Percentiles rank a stretch among this genome's conserved stretches.
These are phyloP conservation scores for Pionites leucogaster DNA, from an alignment of 2,113 vertebrate species.

Conservation along the genomic window DNA sequence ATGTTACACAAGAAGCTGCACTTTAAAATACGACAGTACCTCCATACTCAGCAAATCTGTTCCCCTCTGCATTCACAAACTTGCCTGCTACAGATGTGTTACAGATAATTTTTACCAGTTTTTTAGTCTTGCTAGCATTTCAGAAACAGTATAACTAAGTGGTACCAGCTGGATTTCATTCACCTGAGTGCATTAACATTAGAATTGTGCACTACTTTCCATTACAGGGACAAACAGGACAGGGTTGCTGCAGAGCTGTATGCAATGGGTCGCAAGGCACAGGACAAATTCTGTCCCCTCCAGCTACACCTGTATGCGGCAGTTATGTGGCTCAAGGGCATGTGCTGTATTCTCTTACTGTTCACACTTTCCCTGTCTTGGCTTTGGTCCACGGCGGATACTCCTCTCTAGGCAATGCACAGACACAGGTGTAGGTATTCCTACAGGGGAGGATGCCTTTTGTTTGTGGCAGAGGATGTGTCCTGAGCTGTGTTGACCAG, in stretches of 20 bases:
- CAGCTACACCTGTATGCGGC: neutral
- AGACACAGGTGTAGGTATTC: neutral
- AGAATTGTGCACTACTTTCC: neutral
- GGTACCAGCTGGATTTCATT: conserved; percentile 40
- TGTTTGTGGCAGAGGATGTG: neutral
- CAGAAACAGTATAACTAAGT: neutral
- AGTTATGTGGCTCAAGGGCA: neutral
- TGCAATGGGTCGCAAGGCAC: neutral
- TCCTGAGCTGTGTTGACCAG: rapidly evolving
- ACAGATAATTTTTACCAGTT: conserved; percentile 20
- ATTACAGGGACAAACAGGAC: neutral
- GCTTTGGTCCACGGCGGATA: neutral
- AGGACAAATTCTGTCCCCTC: neutral
- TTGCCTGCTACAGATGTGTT: neutral
- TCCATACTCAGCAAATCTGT: neutral
- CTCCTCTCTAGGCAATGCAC: neutral
- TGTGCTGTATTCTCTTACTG: neutral
- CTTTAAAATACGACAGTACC: neutral
- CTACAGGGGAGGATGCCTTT: neutral
- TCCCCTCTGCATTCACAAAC: neutral
- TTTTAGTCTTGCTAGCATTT: neutral
- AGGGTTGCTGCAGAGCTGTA: neutral
- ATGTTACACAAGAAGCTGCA: neutral
- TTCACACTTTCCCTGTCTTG: neutral
- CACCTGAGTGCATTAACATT: neutral